Base-by-base conservation (phyloP, 1,140 invertebrate species). In the Dinoponera quadriceps region DNA sequence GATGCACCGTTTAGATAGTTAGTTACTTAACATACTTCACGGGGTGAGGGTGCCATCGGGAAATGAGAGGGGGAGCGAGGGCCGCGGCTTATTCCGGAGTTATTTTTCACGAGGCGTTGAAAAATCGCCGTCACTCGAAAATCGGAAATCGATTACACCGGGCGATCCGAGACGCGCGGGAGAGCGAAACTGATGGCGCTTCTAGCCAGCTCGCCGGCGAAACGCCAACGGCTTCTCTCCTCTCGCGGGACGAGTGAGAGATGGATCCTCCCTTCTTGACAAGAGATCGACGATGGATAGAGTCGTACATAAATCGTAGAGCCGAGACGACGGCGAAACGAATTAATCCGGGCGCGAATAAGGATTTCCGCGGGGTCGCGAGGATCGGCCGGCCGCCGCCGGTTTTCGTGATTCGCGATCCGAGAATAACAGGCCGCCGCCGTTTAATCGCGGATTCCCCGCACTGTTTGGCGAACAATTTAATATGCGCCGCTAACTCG, bases 91-190 rank as follows among this genome's bases (percentile, higher is more conserved):
- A 91, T 91, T 91, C 86, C 77, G 54, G 85, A 91, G 88, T 92
- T 91, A 93, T 93, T 93, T 93, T 93, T 93, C 92, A 90, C 77
- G 71, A 85, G 71, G 80, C 81, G 86, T 89, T 92, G 92, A 93
- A 89, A 92, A 93, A 93, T 93, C 88, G 88, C 88, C 87, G 75
- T 83, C 88, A 89, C 91, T 90, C 77, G 65, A 90, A 90, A 92
- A 93, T 93, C 91, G 91, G 88, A 93, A 92, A 93, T 93, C 92
- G 91, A 93, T 93, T 92, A 92, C 86, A 78, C 74, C 75, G 85
- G 33, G 74, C 82, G 87, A 85, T 88, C 73, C 86, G 29, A 27
- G 49, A 72, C 48, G 51, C n/a, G 49, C 25, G 59, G 59, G 75
- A 55, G 27, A 55, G 27, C n/a, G 55, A 86, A 86, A 88, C 84